Conservation (phyloP, 92 coral and sea anemone species). For the Phenganax stokvisi region DNA sequence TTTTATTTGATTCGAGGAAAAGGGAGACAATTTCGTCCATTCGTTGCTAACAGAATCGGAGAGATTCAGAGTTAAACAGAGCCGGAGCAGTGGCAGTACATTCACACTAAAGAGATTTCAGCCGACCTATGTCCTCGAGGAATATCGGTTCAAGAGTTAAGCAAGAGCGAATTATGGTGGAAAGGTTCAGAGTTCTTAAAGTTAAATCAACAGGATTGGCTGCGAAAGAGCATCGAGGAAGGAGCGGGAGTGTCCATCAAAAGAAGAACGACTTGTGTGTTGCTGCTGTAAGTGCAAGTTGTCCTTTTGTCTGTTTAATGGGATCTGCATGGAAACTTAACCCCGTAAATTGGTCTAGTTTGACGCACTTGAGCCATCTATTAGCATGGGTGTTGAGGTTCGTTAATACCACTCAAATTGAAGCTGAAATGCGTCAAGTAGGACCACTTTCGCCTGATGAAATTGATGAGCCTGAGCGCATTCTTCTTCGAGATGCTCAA, state of each 20-base stretch:
- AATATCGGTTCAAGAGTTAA: conserved; percentile 38
- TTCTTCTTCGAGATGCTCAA: conserved; percentile 46
- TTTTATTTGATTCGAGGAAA: conserved; percentile 43
- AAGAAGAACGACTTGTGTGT: conserved; percentile 31
- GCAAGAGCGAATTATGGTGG: conserved; percentile 50
- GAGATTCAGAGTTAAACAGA: conserved; percentile 50
- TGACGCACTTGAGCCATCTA: not conserved
- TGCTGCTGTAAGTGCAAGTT: not conserved
- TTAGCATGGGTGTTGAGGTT: conserved; percentile 37
- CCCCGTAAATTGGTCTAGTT: conserved; percentile 23
- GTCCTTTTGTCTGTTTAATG: not conserved
- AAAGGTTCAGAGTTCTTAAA: conserved; percentile 45
- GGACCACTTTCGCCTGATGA: conserved; percentile 42
- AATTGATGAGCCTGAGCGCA: conserved; percentile 46
- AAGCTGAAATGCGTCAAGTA: not conserved
- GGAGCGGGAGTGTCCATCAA: conserved; percentile 29
- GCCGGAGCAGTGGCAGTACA: conserved; percentile 47
- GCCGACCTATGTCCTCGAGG: conserved; percentile 55
- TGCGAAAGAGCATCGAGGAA: conserved; percentile 31
- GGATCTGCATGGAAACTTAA: conserved; percentile 30
- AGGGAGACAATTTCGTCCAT: conserved; percentile 42
- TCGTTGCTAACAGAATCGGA: conserved; percentile 48
- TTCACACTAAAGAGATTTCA: conserved; percentile 58
- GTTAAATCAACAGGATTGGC: conserved; percentile 19
- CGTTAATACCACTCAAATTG: conserved; percentile 21